Evolutionary conservation across 2,797 vertebrate genomes (phyloP).

Genomic region (Anomalospiza imberbis): DNA sequence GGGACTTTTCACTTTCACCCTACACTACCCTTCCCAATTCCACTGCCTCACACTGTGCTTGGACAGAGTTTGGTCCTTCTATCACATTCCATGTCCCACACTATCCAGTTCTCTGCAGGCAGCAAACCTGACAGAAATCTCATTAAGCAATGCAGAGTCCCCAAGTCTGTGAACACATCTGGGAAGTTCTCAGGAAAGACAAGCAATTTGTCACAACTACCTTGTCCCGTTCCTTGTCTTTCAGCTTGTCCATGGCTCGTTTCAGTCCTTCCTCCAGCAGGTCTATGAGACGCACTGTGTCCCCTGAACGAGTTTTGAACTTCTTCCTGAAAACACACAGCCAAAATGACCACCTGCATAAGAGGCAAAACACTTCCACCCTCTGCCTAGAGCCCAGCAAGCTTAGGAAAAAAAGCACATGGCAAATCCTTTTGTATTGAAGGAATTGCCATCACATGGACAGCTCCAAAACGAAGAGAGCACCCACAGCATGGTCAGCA

Average conservation of each 20-base stretch:
- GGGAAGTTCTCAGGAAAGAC: not conserved
- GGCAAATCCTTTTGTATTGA: not conserved
- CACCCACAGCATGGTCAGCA: accelerated
- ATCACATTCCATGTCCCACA: not conserved
- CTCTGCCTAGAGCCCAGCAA: not conserved
- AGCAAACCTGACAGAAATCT: not conserved
- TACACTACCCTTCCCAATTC: not conserved
- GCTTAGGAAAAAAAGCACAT: not conserved
- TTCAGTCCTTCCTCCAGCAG: slow-evolving; percentile 93
- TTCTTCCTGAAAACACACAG: slow-evolving; percentile 85
- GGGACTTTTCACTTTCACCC: not conserved
- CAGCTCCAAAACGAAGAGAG: not conserved
- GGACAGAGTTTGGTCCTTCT: not conserved
- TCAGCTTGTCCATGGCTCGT: slow-evolving; percentile 96
- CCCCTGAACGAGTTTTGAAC: slow-evolving; percentile 96
- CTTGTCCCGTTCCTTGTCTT: slow-evolving; percentile 95
- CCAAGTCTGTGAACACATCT: not conserved
- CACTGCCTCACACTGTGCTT: not conserved
- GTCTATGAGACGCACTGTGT: slow-evolving; percentile 90
- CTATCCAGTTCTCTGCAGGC: not conserved
- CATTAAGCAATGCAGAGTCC: not conserved
- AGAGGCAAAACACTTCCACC: not conserved
- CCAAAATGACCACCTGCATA: not conserved
- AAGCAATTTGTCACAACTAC: slow-evolving; percentile 56
- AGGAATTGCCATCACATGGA: not conserved